Evolutionary conservation across 2,113 vertebrate species (phyloP).

Genomic region (Psilopsiagon aymara): DNA sequence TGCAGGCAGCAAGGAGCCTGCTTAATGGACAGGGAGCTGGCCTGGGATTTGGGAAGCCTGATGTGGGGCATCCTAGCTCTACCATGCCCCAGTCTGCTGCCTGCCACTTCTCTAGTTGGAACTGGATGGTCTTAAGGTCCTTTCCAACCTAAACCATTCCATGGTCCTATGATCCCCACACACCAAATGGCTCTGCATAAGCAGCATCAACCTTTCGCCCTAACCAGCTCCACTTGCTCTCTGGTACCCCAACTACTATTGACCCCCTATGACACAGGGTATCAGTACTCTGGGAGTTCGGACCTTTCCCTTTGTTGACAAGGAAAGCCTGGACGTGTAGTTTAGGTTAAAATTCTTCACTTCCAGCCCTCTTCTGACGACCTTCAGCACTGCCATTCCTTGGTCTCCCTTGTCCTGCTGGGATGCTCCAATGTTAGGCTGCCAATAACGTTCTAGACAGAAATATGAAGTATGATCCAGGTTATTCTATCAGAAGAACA

Average conservation of each 20-base stretch:
- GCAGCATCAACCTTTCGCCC: background rate
- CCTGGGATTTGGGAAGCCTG: background rate
- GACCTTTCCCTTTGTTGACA: background rate
- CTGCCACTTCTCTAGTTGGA: background rate
- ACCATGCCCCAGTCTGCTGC: background rate
- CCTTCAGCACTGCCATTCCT: background rate
- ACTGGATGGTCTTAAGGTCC: background rate
- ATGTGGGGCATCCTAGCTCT: background rate
- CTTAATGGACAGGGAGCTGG: background rate
- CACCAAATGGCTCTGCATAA: fast-evolving
- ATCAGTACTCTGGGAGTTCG: background rate
- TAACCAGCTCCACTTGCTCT: background rate
- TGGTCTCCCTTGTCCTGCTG: background rate
- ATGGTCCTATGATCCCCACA: background rate
- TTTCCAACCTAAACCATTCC: background rate
- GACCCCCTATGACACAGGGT: fast-evolving
- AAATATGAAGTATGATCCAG: background rate
- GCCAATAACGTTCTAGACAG: background rate
- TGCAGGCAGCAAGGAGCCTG: background rate
- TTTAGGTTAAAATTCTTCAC: background rate
- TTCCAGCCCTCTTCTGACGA: background rate
- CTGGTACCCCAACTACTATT: background rate
- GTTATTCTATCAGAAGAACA: background rate
- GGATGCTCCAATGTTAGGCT: background rate
- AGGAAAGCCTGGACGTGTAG: background rate